Percentiles rank a stretch among this genome's conserved stretches.
Evolutionary conservation across 2,113 vertebrate species (phyloP).

Genomic region (Pseudonaja textilis): DNA sequence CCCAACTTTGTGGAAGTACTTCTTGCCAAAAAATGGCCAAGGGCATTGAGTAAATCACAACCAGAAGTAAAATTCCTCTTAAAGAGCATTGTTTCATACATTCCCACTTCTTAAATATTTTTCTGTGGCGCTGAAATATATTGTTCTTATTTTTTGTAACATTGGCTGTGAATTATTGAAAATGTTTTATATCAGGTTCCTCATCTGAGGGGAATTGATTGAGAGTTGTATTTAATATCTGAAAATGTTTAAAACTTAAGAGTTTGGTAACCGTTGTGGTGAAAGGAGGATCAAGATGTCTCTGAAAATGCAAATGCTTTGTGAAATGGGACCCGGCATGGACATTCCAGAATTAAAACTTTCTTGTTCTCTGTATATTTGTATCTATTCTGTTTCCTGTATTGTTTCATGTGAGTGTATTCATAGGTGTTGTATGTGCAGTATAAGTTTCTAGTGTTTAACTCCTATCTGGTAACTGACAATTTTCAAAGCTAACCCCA

Average conservation of each 20-base stretch:
- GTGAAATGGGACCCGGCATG: background rate
- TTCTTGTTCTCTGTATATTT: background rate
- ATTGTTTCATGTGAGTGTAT: background rate
- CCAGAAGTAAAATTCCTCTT: background rate
- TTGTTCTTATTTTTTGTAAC: background rate
- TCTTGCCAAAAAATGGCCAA: constrained; percentile 12
- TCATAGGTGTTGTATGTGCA: background rate
- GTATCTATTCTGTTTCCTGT: background rate
- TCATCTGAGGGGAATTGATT: background rate
- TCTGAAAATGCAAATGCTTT: background rate
- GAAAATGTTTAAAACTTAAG: background rate
- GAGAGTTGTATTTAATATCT: background rate
- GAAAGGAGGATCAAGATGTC: background rate
- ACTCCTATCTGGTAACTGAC: background rate
- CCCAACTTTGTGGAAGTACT: constrained; percentile 25
- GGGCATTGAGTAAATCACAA: background rate
- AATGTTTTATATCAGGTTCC: background rate
- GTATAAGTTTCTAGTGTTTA: background rate
- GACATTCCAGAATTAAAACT: background rate
- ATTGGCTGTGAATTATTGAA: background rate
- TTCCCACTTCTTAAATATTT: background rate
- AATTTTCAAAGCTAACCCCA: background rate
- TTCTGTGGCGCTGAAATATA: background rate
- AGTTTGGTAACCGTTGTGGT: background rate
- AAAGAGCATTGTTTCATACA: background rate